Evolutionary conservation across 2,113 vertebrate genomes (phyloP).

Genomic region (Petrocephalus microphthalmus): DNA sequence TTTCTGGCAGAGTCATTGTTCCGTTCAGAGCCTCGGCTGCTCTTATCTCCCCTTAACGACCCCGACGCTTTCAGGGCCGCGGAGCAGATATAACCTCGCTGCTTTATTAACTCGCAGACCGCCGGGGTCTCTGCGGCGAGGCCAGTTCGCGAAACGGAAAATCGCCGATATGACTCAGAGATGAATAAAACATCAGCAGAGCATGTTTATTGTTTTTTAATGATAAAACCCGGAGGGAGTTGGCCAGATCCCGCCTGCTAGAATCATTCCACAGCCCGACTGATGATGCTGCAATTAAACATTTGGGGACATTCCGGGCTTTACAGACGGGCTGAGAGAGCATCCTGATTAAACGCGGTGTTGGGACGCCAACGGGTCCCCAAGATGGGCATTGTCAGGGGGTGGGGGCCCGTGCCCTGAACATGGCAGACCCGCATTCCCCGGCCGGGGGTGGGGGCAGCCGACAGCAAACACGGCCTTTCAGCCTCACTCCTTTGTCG

Average conservation of each 20-base stretch:
- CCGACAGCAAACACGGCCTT: constrained; percentile 34
- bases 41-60: neutral
- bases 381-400: neutral
- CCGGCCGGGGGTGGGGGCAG: constrained; percentile 16
- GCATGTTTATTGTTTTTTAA: neutral
- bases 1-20: neutral
- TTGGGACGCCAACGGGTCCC: neutral
- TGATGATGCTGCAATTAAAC: neutral
- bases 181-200: neutral
- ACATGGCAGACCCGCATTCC: constrained; percentile 3
- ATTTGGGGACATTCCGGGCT: neutral
- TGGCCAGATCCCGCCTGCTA: neutral
- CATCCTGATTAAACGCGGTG: neutral
- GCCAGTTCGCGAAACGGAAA: neutral
- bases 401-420: neutral
- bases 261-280: neutral
- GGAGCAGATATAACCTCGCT: neutral
- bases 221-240: neutral
- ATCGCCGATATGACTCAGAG: neutral
- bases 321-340: neutral
- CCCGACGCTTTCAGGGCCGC: neutral
- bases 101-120: neutral
- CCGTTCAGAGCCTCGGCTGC: neutral
- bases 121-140: neutral
- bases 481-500: constrained; percentile 27